Evolutionary conservation across 2,797 vertebrate genomes (phyloP).

Genomic region (Oreochromis grahami): DNA sequence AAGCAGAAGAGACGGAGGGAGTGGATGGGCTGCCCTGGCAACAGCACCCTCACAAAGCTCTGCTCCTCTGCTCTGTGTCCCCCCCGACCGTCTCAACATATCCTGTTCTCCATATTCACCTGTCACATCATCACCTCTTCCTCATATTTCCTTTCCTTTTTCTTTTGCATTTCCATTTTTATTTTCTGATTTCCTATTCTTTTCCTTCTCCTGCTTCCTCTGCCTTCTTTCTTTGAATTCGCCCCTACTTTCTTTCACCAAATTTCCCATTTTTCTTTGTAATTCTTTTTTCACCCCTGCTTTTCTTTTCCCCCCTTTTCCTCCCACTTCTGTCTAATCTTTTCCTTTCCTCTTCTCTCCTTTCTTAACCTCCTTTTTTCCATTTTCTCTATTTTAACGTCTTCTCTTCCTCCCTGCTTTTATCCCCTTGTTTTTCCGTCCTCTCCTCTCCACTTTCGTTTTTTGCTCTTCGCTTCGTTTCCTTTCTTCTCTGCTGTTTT

Average conservation of each 20-base stretch:
- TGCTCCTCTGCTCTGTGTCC: neutral
- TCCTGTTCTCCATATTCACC: neutral
- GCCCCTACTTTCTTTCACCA: neutral
- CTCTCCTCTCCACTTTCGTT: neutral
- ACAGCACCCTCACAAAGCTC: slow-evolving; percentile 1
- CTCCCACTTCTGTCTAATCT: fast-evolving
- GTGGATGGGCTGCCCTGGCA: slow-evolving; percentile 9
- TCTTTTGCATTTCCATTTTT: neutral
- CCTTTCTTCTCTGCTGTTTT: neutral
- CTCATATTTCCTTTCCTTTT: neutral
- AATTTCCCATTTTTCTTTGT: no score
- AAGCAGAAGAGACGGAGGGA: neutral
- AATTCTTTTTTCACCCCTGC: fast-evolving
- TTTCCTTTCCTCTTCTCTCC: neutral
- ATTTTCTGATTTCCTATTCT: neutral
- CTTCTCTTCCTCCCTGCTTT: neutral
- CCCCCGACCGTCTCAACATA: neutral
- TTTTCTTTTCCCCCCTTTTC: neutral
- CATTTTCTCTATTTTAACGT: neutral
- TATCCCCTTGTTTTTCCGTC: fast-evolving
- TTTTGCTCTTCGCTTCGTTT: neutral
- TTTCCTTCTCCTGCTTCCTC: neutral
- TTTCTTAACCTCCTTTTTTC: neutral
- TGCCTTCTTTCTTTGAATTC: fast-evolving
- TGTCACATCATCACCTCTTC: neutral